phyloP scores from a whole-genome alignment of 2,797 vertebrate species.

The Neosilurus mollespiculum region DNA sequence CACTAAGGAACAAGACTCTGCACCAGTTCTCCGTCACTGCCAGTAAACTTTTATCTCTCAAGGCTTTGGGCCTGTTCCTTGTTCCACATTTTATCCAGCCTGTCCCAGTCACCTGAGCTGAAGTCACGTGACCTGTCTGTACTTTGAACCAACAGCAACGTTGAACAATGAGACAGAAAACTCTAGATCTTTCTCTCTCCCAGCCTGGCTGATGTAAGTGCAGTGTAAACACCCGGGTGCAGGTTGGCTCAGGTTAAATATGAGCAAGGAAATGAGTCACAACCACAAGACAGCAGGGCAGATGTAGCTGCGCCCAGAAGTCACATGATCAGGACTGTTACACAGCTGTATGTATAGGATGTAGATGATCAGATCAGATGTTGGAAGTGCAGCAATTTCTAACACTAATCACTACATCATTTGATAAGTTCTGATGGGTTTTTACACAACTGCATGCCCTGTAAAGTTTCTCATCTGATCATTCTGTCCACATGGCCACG shows the following conservation, averaged over 20 bases:
- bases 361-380: neutral
- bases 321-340: neutral
- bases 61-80: neutral
- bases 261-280: neutral
- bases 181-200: neutral
- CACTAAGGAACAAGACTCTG: no score
- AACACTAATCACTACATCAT: neutral
- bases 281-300: neutral
- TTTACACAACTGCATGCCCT: neutral
- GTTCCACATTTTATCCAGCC: slow-evolving; percentile 11
- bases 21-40: neutral
- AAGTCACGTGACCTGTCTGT: slow-evolving; percentile 16
- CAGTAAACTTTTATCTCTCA: neutral
- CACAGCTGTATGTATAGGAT: neutral
- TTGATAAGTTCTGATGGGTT: neutral
- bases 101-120: slow-evolving; percentile 23
- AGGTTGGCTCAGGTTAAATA: neutral
- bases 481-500: neutral
- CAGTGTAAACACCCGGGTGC: neutral
- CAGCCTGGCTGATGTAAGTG: neutral
- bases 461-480: no score
- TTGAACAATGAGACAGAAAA: slow-evolving; percentile 14
- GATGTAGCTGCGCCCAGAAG: no score
- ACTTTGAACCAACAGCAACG: slow-evolving; percentile 22
- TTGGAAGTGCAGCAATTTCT: neutral